phyloP scores from a whole-genome alignment of 2,113 vertebrate species.

The Oncorhynchus nerka region DNA sequence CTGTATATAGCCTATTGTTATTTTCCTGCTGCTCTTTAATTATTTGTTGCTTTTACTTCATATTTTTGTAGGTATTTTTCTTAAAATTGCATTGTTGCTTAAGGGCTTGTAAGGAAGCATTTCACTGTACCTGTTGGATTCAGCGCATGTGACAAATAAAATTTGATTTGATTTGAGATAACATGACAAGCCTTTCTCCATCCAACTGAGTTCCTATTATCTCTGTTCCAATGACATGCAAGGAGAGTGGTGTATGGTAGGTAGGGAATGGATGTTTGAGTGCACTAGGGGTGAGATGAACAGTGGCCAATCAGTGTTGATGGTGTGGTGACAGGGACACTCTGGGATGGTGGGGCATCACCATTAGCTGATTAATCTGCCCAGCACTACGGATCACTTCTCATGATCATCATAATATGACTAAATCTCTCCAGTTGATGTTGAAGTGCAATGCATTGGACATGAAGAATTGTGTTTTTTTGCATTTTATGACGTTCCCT shows the following conservation, averaged over 20 bases:
- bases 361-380: conserved; percentile 39
- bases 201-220: too few species aligned
- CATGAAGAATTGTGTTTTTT: conserved; percentile 12
- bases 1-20: too few species aligned
- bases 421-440: conserved; percentile 22
- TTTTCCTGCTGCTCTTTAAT: too few species aligned
- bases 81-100: too few species aligned
- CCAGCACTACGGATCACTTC: conserved; percentile 9
- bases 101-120: too few species aligned
- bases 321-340: conserved; percentile 43
- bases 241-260: conserved; percentile 36
- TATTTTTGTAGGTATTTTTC: too few species aligned
- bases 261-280: conserved; percentile 27
- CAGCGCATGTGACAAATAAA: too few species aligned
- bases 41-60: too few species aligned
- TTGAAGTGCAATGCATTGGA: conserved; percentile 22
- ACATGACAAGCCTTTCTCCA: too few species aligned
- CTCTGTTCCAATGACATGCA: conserved; percentile 29
- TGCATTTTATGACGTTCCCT: neutral
- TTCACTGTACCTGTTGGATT: too few species aligned
- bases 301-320: conserved; percentile 24
- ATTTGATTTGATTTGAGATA: too few species aligned
- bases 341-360: conserved; percentile 14
- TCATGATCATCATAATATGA: conserved; percentile 21
- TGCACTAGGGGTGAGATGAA: neutral